Evolutionary conservation across 2,797 vertebrate species (phyloP), one percentile per base, ranked within the genome.

Genomic region (Melanotaenia maccullochi): DNA sequence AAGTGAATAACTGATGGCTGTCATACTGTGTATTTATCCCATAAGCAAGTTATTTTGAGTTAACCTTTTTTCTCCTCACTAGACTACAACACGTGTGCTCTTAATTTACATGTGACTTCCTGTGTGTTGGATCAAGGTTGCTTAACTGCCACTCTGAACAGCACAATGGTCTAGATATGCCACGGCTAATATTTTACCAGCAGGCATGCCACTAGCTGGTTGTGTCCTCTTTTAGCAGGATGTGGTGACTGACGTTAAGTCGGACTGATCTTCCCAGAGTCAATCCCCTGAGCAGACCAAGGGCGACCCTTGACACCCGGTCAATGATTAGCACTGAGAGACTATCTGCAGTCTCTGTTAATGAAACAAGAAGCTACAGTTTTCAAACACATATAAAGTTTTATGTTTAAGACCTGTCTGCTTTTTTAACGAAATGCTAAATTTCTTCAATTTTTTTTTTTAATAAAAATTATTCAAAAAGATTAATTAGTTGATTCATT

Each of bases 151-250:
- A 6, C 32, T 1, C 25, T 8, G 58, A 33, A 5, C n/a, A 14
- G 12, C 24, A 44, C 7, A 67, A 49, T 3, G 12, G 38, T 61
- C 13, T 2, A 30, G 56, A 65, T 14, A 3, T 60, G 65, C 51
- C 44, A 2, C 22, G 3, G 85, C 70, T 89, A 85, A 88, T 88
- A 61, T 88, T 88, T 86, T 62, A 88, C 85, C 32, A 71, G 75
- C 40, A 3, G 32, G 44, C 40, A n/a, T 42, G 25, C 68, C 72
- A 1, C 8, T 32, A 72, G 64, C 79, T 14, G 78, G 78, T 49
- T 63, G 61, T 13, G 79, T 79, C 81, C 81, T 52, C 86, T 76
- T 76, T 16, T 60, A 86, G 82, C 83, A 77, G 85, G 87, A 86
- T 33, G 72, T 52, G 60, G 24, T 60, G 72, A 65, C 54, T 76